A percentile compares a stretch with the other conserved stretches of the same genome.
Conservation (phyloP, 2,797 vertebrate species). For the Arctocebus calabarensis region DNA sequence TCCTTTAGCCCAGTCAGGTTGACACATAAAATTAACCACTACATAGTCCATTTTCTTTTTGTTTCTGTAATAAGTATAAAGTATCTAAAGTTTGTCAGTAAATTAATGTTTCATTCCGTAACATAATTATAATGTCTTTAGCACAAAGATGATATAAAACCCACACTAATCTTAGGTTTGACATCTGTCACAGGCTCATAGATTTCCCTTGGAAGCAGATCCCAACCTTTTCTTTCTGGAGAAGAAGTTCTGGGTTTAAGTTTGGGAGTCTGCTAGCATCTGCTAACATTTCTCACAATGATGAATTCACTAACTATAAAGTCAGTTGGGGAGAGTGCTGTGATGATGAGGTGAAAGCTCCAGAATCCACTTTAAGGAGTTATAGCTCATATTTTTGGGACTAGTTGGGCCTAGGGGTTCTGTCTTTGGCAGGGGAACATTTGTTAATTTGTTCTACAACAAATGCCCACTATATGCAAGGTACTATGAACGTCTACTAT, state of each 20-base stretch:
- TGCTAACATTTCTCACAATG: constrained; percentile 4
- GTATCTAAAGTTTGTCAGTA: background rate
- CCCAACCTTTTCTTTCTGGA: background rate
- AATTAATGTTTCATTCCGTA: constrained; percentile 2
- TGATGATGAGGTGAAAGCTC: background rate
- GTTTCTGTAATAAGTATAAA: background rate
- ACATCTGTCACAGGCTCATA: background rate
- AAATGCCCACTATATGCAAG: background rate
- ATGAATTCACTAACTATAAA: background rate
- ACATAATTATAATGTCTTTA: constrained; percentile 18
- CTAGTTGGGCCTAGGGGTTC: background rate
- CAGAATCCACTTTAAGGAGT: background rate
- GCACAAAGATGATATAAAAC: background rate
- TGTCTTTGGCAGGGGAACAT: background rate
- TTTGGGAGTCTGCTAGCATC: background rate
- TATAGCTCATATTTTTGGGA: background rate
- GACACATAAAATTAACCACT: background rate
- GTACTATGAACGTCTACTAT: background rate
- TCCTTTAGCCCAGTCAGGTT: background rate
- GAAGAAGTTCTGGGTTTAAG: constrained; percentile 38
- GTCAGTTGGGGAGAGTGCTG: background rate
- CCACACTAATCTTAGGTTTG: background rate
- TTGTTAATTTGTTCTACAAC: constrained; percentile 17
- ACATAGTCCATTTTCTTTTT: background rate
- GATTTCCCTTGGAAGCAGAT: constrained; percentile 9